phyloP scores from a whole-genome alignment of 2,888 invertebrate genomes.

The Malthinus flaveolus region DNA sequence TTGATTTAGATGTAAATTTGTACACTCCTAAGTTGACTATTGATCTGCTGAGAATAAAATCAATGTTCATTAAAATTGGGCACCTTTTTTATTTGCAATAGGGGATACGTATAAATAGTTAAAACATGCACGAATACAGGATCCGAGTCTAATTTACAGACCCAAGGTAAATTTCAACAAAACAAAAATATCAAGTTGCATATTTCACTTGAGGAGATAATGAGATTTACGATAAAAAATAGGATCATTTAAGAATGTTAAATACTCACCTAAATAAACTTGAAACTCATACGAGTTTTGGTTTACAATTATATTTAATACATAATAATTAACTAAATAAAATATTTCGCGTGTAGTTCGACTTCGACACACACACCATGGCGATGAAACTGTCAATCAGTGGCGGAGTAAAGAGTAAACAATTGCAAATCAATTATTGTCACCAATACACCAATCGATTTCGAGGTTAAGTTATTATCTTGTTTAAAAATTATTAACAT shows the following conservation, averaged over 20 bases:
- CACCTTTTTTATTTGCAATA: not conserved
- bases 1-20: conserved; percentile 26
- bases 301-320: not conserved
- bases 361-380: not conserved
- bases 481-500: not conserved
- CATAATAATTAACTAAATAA: conserved; percentile 3
- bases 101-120: too few species aligned
- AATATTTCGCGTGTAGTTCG: not conserved
- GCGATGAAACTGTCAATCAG: conserved; percentile 15
- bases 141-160: not conserved
- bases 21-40: conserved; percentile 34
- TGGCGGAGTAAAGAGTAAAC: conserved; percentile 9
- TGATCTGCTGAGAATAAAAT: conserved; percentile 36
- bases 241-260: too few species aligned
- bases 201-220: too few species aligned
- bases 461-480: too few species aligned
- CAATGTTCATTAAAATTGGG: conserved; percentile 31
- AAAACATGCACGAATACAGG: too few species aligned
- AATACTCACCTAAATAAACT: too few species aligned
- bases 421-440: too few species aligned
- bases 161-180: conserved; percentile 3
- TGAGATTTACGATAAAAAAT: too few species aligned
- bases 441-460: too few species aligned
- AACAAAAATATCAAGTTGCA: conserved; percentile 1
- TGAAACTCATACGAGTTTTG: not conserved